Evolutionary conservation across 2,888 invertebrate genomes (phyloP).

Genomic region (Teleogryllus oceanicus): DNA sequence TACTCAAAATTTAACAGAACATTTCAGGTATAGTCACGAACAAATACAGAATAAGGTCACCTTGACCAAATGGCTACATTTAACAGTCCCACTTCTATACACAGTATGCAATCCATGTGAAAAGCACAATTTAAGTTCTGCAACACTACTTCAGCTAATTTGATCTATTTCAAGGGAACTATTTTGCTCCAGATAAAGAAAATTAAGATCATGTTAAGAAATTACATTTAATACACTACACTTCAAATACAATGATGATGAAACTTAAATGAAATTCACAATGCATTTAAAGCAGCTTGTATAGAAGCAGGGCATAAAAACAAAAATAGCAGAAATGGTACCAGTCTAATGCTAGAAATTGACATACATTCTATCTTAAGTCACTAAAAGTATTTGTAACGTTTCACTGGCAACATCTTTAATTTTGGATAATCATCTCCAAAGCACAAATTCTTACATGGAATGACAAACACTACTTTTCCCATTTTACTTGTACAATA

Average conservation of each 20-base stretch:
- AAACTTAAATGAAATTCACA: not conserved
- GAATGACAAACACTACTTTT: slow-evolving; percentile 18
- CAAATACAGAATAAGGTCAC: not conserved
- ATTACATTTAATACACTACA: not conserved
- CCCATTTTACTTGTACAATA: slow-evolving; percentile 3
- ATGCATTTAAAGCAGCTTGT: not conserved
- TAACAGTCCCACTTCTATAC: not conserved
- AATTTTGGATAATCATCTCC: not conserved
- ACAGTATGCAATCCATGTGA: not conserved
- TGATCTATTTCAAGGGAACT: no score
- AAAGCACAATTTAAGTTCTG: not conserved
- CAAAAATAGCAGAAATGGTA: slow-evolving; percentile 18
- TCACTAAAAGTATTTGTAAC: not conserved
- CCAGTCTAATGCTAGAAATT: slow-evolving; percentile 12
- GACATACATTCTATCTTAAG: not conserved
- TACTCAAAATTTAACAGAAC: no score
- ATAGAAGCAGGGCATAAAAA: slow-evolving; percentile 11
- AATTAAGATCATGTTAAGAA: not conserved
- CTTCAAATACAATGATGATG: no score
- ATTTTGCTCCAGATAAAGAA: not conserved
- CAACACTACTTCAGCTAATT: no score
- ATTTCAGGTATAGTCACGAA: no score
- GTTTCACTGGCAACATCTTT: not conserved
- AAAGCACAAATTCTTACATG: slow-evolving; percentile 10
- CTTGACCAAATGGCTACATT: not conserved